Conservation (phyloP, 2,113 vertebrate species). For the Prionailurus bengalensis region DNA sequence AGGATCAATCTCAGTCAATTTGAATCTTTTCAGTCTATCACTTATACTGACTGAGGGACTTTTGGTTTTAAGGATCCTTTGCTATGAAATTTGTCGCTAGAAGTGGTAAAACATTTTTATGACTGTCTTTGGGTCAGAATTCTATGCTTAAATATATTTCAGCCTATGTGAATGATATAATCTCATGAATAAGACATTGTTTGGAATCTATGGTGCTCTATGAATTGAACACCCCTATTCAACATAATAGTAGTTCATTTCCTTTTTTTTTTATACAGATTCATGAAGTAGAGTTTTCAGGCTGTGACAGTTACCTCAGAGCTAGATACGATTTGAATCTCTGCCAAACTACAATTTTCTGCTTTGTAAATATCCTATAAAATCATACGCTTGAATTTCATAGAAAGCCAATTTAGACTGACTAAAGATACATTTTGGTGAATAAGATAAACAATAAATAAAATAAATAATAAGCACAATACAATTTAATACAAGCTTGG, state of each 20-base stretch:
- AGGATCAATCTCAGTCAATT: background rate
- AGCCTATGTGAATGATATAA: background rate
- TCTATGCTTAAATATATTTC: background rate
- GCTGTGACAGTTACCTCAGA: background rate
- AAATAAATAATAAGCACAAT: background rate
- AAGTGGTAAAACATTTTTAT: background rate
- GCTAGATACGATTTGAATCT: background rate
- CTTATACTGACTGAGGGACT: background rate
- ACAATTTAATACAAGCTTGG: background rate
- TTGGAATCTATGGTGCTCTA: background rate
- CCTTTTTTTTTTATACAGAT: background rate
- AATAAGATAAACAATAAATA: conserved; percentile 14
- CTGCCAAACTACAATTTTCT: background rate
- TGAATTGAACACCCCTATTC: background rate
- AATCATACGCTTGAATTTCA: background rate
- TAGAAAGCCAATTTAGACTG: background rate
- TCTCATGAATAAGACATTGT: conserved; percentile 2
- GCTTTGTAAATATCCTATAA: background rate
- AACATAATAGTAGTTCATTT: background rate
- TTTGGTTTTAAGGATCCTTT: background rate
- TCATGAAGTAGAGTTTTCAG: background rate
- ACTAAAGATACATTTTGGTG: background rate
- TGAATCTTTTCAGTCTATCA: conserved; percentile 16
- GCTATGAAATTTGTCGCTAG: background rate
- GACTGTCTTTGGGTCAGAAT: background rate